Evolutionary conservation across 2,113 vertebrate genomes (phyloP).

Genomic region (Pagrus major): DNA sequence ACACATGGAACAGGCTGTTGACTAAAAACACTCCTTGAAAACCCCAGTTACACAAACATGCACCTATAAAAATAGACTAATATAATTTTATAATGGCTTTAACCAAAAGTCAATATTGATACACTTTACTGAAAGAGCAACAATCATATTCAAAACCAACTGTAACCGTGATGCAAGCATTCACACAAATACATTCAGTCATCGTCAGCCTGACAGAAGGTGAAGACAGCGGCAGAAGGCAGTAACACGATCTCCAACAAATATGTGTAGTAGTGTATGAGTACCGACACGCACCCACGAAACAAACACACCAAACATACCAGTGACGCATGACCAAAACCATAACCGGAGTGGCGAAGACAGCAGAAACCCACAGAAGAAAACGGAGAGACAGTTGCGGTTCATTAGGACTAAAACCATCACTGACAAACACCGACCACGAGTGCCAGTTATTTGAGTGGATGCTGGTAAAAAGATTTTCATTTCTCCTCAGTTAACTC

Average conservation of each 20-base stretch:
- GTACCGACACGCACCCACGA: conserved; percentile 25
- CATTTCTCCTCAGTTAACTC: background rate
- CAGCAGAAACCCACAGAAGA: conserved; percentile 27
- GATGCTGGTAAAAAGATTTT: conserved; percentile 17
- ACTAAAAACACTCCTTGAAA: background rate
- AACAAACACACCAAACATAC: conserved; percentile 56
- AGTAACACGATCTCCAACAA: conserved; percentile 50
- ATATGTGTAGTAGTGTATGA: conserved; percentile 43
- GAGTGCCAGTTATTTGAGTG: conserved; percentile 2
- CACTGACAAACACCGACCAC: background rate
- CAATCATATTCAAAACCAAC: background rate
- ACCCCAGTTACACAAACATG: too few relatives aligned
- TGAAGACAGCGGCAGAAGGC: conserved; percentile 43
- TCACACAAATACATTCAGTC: conserved; percentile 11
- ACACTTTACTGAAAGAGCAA: background rate
- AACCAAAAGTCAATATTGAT: background rate
- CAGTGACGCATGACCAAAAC: conserved; percentile 40
- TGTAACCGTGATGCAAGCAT: background rate
- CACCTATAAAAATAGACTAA: background rate
- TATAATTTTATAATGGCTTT: background rate
- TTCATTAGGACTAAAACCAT: conserved; percentile 30
- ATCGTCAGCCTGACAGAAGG: conserved; percentile 29
- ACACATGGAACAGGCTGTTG: background rate
- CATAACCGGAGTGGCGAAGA: conserved; percentile 5
- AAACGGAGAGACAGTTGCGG: background rate